These are phyloP conservation scores for Myxocyprinus asiaticus DNA, from an alignment of 2,113 vertebrate species.

Conservation along the genomic window DNA sequence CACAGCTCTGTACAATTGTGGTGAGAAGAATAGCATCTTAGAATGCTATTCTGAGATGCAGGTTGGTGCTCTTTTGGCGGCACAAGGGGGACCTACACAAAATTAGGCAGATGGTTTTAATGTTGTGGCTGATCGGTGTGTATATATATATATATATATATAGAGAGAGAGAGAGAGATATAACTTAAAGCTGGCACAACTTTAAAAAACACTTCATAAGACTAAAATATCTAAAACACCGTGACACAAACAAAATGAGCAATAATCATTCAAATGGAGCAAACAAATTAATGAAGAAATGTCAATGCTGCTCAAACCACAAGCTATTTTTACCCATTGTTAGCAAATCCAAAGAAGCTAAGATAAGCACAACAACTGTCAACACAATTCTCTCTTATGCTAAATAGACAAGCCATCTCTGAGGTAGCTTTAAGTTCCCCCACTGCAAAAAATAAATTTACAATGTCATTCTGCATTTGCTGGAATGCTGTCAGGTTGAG, in stretches of 20 bases:
- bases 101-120: too few species aligned
- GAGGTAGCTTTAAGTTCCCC: not conserved
- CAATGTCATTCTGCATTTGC: slow-evolving; percentile 15
- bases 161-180: too few species aligned
- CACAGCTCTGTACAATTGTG: too few species aligned
- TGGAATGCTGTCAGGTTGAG: not conserved
- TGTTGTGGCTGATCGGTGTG: too few species aligned
- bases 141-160: too few species aligned
- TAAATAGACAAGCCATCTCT: slow-evolving; percentile 4
- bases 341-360: not conserved
- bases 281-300: not conserved
- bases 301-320: slow-evolving; percentile 24
- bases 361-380: slow-evolving; percentile 14
- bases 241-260: not conserved
- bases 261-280: not conserved
- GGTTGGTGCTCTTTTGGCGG: too few species aligned
- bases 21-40: too few species aligned
- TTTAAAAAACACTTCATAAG: not conserved
- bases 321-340: slow-evolving; percentile 14
- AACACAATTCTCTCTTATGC: not conserved
- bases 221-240: too few species aligned
- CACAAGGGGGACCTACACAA: too few species aligned
- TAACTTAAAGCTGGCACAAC: not conserved
- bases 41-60: too few species aligned
- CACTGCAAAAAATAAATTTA: not conserved